These are phyloP conservation scores for Phyllostomus hastatus DNA, from an alignment of 2,113 vertebrate genomes.

Conservation along the genomic window DNA sequence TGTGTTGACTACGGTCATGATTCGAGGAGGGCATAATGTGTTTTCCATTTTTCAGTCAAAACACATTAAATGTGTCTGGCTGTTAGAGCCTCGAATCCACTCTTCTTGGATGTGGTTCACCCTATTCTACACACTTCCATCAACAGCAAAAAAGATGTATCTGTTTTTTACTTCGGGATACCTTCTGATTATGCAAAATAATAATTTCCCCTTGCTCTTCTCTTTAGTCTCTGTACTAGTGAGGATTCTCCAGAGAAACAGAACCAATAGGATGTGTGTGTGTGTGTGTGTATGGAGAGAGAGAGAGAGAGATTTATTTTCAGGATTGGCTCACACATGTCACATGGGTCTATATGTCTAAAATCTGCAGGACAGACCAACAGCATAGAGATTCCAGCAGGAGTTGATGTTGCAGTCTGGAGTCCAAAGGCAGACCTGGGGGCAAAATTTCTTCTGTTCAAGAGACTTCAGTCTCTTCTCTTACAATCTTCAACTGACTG, in stretches of 20 bases:
- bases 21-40: background rate
- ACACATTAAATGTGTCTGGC: slow-evolving; percentile 6
- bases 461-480: background rate
- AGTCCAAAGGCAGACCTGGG: background rate
- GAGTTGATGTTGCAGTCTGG: background rate
- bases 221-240: background rate
- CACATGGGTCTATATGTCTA: background rate
- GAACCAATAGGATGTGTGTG: background rate
- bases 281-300: background rate
- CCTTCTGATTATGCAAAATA: slow-evolving; percentile 7
- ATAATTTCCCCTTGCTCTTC: background rate
- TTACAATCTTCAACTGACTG: background rate
- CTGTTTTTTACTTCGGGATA: background rate
- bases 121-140: background rate
- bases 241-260: background rate
- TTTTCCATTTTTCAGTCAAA: slow-evolving; percentile 51
- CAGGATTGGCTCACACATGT: background rate
- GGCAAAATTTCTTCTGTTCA: background rate
- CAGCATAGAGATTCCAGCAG: background rate
- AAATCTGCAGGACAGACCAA: background rate
- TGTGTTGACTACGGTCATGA: background rate
- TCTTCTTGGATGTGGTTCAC: slow-evolving; percentile 9
- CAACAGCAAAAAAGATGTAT: background rate
- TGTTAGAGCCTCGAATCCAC: background rate
- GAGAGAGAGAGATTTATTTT: background rate